Evolutionary conservation across 2,888 invertebrate species (phyloP).

Genomic region (Nephrotoma appendiculata): DNA sequence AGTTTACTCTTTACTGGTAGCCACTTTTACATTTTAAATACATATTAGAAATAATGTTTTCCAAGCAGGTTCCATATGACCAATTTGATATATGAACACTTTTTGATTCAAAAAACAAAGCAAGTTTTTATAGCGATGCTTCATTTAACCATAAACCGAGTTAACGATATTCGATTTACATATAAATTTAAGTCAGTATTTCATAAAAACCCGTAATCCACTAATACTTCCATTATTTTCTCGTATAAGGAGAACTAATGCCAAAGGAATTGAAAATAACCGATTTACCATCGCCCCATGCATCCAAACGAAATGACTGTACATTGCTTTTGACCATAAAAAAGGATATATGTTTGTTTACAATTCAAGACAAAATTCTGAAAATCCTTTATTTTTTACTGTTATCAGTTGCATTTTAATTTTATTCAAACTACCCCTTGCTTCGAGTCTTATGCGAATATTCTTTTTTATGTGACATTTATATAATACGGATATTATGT

Average conservation of each 20-base stretch:
- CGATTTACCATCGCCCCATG: not conserved
- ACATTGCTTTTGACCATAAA: not conserved
- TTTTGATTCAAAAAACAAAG: no score
- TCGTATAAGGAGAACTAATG: not conserved
- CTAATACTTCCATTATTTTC: not conserved
- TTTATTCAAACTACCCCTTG: not conserved
- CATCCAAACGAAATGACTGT: not conserved
- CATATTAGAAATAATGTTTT: no score
- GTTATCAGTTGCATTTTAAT: not conserved
- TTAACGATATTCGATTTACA: not conserved
- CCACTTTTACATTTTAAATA: no score
- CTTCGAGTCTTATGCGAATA: not conserved
- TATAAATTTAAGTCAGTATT: not conserved
- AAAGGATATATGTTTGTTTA: not conserved
- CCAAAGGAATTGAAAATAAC: not conserved
- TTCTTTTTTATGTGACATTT: not conserved
- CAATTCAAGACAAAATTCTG: not conserved
- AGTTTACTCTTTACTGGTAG: no score
- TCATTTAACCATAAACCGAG: not conserved
- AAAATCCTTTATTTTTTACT: not conserved
- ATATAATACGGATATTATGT: not conserved
- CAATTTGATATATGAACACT: no score
- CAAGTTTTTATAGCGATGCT: not conserved
- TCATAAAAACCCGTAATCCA: not conserved
- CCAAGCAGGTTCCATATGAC: no score